Percentiles rank a stretch among this genome's conserved stretches.
These are phyloP conservation scores for Pyrgus malvae DNA, from an alignment of 2,888 invertebrate species.

Conservation along the genomic window DNA sequence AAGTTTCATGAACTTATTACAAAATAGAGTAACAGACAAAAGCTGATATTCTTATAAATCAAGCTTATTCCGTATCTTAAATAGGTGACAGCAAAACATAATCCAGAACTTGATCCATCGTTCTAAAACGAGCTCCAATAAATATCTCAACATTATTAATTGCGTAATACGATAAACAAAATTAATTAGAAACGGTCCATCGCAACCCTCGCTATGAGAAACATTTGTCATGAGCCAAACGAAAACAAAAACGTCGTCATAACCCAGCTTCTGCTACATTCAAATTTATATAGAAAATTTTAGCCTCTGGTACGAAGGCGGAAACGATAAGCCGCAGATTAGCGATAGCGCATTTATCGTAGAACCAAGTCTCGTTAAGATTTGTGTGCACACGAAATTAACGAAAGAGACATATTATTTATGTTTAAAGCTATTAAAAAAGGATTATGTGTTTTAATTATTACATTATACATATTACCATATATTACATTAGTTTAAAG, in stretches of 20 bases:
- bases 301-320: not conserved
- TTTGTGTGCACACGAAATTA: too few species aligned
- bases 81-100: constrained; percentile 17
- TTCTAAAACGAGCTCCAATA: constrained; percentile 36
- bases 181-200: constrained; percentile 49
- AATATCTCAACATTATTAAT: constrained; percentile 51
- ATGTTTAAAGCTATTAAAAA: too few species aligned
- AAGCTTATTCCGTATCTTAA: not conserved
- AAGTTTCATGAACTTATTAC: too few species aligned
- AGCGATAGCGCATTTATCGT: too few species aligned
- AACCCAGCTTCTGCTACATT: constrained; percentile 38
- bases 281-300: constrained; percentile 58
- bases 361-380: too few species aligned
- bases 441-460: too few species aligned
- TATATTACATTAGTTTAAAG: too few species aligned
- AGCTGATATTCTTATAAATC: not conserved
- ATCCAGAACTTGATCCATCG: constrained; percentile 25
- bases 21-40: not conserved
- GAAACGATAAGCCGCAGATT: too few species aligned
- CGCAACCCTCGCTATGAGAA: constrained; percentile 24
- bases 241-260: constrained; percentile 44
- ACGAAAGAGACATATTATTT: too few species aligned
- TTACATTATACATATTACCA: too few species aligned
- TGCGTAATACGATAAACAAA: constrained; percentile 57
- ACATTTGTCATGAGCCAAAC: constrained; percentile 46